Evolutionary conservation across 2,888 invertebrate species (phyloP).

Genomic region (Rhyacophila evoluta): DNA sequence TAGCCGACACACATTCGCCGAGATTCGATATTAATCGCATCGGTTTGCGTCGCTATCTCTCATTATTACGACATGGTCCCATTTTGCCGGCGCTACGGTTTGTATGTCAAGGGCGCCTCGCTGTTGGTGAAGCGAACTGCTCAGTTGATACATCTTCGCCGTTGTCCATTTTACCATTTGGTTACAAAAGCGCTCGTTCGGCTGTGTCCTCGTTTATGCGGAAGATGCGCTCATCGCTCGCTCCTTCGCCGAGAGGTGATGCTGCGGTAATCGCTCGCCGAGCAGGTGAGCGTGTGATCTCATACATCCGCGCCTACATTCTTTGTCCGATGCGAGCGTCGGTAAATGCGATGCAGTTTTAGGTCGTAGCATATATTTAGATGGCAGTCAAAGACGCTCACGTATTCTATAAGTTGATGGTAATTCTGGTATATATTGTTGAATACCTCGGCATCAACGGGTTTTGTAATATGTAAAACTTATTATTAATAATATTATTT

Average conservation of each 20-base stretch:
- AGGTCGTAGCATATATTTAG: too few species aligned
- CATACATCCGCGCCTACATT: constrained; percentile 22
- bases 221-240: not conserved
- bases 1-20: not conserved
- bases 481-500: too few species aligned
- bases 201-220: not conserved
- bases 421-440: too few species aligned
- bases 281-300: constrained; percentile 7
- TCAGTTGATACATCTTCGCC: not conserved
- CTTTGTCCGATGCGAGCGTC: not conserved
- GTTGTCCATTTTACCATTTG: not conserved
- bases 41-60: not conserved
- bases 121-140: not conserved
- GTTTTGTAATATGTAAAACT: too few species aligned
- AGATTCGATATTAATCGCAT: not conserved
- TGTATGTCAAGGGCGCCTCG: constrained; percentile 15
- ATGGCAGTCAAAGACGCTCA: too few species aligned
- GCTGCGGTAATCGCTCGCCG: not conserved
- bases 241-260: not conserved
- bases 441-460: too few species aligned
- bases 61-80: constrained; percentile 1
- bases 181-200: not conserved
- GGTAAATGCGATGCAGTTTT: too few species aligned
- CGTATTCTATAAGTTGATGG: too few species aligned
- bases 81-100: constrained; percentile 11